Percentiles rank a stretch among this genome's conserved stretches.
These are phyloP conservation scores for Mimas tiliae DNA, from an alignment of 2,888 invertebrate genomes.

Conservation along the genomic window DNA sequence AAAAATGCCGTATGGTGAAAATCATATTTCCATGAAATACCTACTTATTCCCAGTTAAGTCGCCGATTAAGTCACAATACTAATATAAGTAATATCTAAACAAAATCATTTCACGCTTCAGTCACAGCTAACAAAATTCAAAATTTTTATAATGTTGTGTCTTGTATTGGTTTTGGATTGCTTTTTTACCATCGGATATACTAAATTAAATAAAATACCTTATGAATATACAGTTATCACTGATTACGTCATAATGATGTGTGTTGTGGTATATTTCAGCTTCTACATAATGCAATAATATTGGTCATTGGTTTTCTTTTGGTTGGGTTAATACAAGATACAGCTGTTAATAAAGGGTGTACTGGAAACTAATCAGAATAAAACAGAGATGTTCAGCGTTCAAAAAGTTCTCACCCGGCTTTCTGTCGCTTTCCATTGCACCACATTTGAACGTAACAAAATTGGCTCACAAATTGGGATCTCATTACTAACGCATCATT, in stretches of 20 bases:
- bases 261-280: constrained; percentile 84
- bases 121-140: constrained; percentile 83
- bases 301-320: constrained; percentile 84
- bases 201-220: constrained; percentile 54
- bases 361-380: constrained; percentile 82
- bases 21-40: not conserved
- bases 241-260: constrained; percentile 66
- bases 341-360: constrained; percentile 82
- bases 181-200: constrained; percentile 52
- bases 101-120: constrained; percentile 59
- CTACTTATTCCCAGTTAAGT: not conserved
- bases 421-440: constrained; percentile 85
- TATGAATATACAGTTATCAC: constrained; percentile 47
- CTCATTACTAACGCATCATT: constrained; percentile 84
- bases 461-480: constrained; percentile 83
- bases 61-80: constrained; percentile 24
- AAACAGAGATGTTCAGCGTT: constrained; percentile 66
- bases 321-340: constrained; percentile 85
- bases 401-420: constrained; percentile 70
- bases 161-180: constrained; percentile 84
- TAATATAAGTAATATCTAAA: constrained; percentile 18
- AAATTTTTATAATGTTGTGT: constrained; percentile 82
- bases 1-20: not conserved
- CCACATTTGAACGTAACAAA: constrained; percentile 78
- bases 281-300: constrained; percentile 81